A percentile compares a stretch with the other conserved stretches of the same genome.
Evolutionary conservation across 2,113 vertebrate species (phyloP).

Genomic region (Percina caprodes): DNA sequence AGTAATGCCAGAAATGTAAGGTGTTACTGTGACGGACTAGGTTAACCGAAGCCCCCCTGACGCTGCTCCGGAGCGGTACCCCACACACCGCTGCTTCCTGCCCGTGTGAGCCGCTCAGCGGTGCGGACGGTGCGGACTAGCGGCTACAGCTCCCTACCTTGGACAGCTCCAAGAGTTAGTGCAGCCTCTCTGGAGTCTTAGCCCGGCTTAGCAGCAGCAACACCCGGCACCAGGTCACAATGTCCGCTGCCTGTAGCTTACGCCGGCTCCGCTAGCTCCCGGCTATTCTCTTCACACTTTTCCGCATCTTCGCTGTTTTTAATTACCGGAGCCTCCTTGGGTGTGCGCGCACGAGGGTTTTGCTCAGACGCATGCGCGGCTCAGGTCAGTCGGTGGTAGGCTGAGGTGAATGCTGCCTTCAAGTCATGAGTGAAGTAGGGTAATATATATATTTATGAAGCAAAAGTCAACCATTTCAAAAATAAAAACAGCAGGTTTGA

Average conservation of each 20-base stretch:
- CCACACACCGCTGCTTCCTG: neutral
- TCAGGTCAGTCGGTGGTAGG: slow-evolving; percentile 1
- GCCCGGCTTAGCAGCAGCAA: neutral
- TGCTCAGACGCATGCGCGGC: slow-evolving; percentile 57
- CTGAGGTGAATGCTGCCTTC: slow-evolving; percentile 33
- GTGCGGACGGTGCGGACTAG: neutral
- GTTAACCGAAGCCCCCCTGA: no score
- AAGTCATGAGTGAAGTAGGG: neutral
- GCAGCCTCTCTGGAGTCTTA: slow-evolving; percentile 26
- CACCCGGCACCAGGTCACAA: neutral
- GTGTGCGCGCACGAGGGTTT: slow-evolving; percentile 1
- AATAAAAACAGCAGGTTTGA: no score
- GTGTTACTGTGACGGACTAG: no score
- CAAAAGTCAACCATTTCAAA: neutral
- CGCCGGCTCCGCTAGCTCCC: neutral
- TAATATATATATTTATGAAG: no score
- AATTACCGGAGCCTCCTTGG: slow-evolving; percentile 2
- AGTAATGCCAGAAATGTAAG: no score
- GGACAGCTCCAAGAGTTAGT: slow-evolving; percentile 66
- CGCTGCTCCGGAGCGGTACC: neutral
- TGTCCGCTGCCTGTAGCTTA: no score
- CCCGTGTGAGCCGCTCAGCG: neutral
- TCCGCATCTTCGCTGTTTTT: slow-evolving; percentile 25
- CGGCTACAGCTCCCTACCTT: slow-evolving; percentile 66
- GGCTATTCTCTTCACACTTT: slow-evolving; percentile 24